Evolutionary conservation across 2,888 invertebrate genomes (phyloP), one percentile per base, ranked within the genome.

Genomic region (Yponomeuta malinellus): DNA sequence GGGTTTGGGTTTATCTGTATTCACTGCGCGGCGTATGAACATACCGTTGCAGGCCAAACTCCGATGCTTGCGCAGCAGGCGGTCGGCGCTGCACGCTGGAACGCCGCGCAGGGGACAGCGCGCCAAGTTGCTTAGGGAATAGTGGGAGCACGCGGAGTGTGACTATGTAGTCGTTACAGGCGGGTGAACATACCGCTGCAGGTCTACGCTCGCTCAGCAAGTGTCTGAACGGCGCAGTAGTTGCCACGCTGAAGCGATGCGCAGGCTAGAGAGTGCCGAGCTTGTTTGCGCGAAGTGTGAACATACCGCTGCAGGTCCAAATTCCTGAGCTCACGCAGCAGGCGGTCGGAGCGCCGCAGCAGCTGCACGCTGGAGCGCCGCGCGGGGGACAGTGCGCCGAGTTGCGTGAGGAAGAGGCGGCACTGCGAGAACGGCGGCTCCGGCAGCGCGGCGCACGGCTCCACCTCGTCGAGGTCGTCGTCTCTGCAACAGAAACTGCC

Each of bases 311-410:
- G 98, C 72, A 95, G 95, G 83, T 99, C 99, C 66, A 99, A 93
- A 88, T 99, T 98, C 73, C 98, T 94, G 72, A 99, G 86, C 83
- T 99, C 98, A 15, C 99, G 92, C 73, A 98, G 87, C 74, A 99
- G 92, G 71, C 98, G 96, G 78, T 98, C 98, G 77, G 96, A 96
- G 80, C 98, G 96, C 74, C 96, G 95, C 74, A 99, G 92, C 72
- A 98, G 93, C 85, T 98, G 97, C 77, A 98, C 94, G 75, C 96
- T 95, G 71, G 94, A 93, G 31, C 98, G 93, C 29, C 97, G 95
- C 79, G 98, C 97, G 95, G 98, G 98, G 15, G 97, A 96, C 43
- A 97, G 94, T 71, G 97, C 93, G 33, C 99, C 98, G 74, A 98
- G 90, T 83, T 99, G 98, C 72, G 98, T 96, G 79, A 98, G 96